phyloP scores from a whole-genome alignment of 2,888 invertebrate species.

The Polydrusus tereticollis region DNA sequence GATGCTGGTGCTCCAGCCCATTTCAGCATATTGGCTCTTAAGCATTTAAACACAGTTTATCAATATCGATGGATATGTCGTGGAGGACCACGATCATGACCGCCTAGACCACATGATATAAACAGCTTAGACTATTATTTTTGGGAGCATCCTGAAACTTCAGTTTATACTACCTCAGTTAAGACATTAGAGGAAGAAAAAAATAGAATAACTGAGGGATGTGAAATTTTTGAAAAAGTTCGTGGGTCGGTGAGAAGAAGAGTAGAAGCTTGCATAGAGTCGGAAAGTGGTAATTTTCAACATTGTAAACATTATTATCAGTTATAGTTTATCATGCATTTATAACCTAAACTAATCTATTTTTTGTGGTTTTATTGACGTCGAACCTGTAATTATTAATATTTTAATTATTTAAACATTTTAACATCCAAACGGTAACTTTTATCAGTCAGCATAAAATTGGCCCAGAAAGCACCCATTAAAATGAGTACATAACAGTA shows the following conservation, averaged over 20 bases:
- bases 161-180: constrained; percentile 16
- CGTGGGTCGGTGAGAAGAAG: constrained; percentile 30
- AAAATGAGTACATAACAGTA: too few relatives aligned
- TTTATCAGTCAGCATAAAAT: too few relatives aligned
- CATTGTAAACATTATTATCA: background rate
- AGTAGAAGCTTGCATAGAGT: constrained; percentile 29
- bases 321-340: too few relatives aligned
- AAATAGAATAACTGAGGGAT: constrained; percentile 22
- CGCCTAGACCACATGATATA: constrained; percentile 47
- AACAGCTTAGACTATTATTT: constrained; percentile 35
- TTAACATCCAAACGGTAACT: too few relatives aligned
- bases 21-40: too few relatives aligned
- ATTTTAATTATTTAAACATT: too few relatives aligned
- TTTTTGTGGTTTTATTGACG: too few relatives aligned
- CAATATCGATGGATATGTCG: constrained; percentile 49
- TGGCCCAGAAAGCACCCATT: too few relatives aligned
- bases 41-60: constrained; percentile 24
- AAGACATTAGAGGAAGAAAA: constrained; percentile 14
- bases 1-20: constrained; percentile 55
- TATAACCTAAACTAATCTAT: too few relatives aligned
- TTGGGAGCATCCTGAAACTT: constrained; percentile 12
- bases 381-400: too few relatives aligned
- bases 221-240: constrained; percentile 31
- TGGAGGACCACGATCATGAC: constrained; percentile 49
- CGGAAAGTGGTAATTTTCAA: constrained; percentile 28